Evolutionary conservation across 2,113 vertebrate species (phyloP), one percentile per base, ranked within the genome.

Genomic region (Epinephelus fuscoguttatus): DNA sequence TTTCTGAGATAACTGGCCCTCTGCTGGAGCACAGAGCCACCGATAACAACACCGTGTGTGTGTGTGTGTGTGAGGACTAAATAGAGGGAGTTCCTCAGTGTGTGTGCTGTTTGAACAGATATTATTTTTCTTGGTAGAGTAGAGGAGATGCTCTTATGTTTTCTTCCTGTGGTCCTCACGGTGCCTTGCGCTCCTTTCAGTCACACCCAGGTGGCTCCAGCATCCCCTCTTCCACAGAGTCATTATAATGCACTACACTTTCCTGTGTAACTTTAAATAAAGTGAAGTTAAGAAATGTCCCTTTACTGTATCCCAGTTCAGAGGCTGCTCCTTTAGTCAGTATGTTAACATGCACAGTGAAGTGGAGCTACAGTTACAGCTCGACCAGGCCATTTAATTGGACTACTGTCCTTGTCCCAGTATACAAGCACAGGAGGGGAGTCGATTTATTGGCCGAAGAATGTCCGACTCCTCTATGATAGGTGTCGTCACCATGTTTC

Each of bases 1-100:
- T 93, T 93, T 93, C 73, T 75, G 78, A 87, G 92, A 92, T 93
- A 93, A 92, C 90, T 78, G 90, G 86, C 81, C 88, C 83, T 88
- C 77, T 81, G 75, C 74, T 86, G 74, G 74, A 89, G 88, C 84
- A 63, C 83, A 75, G 37, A 85, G 82, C 85, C 88, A 25, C 85
- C 19, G 82, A 92, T 91, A 92, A 89, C 81, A 70, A 55, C 52
- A 33, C 53, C 9, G 33, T 15, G 40, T 49, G 42, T 56, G 71
- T 62, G 30, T 37, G 60, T 62, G 60, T 62, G 60, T 62, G 60
- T 56, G 12, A 37, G 37, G 69, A 71, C 81, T 66, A 40, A 86
- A 69, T 27, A 57, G 57, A 45, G 50, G 70, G 63, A 77, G 21
- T 77, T 84, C 74, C 66, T 86, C 18, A 7, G 53, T 64, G 25